Evolutionary conservation across 2,113 vertebrate species (phyloP).

Genomic region (Pogonocichla stellata): DNA sequence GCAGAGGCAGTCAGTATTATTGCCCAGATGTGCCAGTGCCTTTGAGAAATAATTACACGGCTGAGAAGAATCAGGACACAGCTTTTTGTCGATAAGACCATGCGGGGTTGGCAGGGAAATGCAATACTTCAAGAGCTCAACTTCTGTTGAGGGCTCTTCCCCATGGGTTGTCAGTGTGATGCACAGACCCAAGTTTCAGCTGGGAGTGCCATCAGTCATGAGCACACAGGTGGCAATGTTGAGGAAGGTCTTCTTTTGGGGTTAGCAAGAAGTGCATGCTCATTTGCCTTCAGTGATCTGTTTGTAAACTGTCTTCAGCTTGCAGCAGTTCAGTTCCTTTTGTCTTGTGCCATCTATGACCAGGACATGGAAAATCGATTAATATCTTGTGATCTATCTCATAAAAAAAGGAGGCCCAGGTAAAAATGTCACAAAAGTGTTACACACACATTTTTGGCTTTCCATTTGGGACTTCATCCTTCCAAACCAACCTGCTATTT

Average conservation of each 20-base stretch:
- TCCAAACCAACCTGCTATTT: background rate
- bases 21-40: background rate
- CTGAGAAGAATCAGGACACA: background rate
- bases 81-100: background rate
- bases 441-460: background rate
- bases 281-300: background rate
- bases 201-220: background rate
- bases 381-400: background rate
- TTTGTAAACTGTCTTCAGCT: background rate
- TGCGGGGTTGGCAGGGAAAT: background rate
- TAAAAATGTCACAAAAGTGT: background rate
- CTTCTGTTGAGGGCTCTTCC: background rate
- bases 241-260: background rate
- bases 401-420: background rate
- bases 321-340: background rate
- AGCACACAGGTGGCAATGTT: background rate
- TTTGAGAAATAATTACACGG: background rate
- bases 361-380: background rate
- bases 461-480: background rate
- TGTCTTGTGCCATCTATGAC: background rate
- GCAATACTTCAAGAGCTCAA: background rate
- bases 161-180: background rate
- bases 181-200: background rate
- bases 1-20: background rate
- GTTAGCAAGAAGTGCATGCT: background rate